Conservation (phyloP, 2,888 invertebrate species). For the Boloria euphrosyne region DNA sequence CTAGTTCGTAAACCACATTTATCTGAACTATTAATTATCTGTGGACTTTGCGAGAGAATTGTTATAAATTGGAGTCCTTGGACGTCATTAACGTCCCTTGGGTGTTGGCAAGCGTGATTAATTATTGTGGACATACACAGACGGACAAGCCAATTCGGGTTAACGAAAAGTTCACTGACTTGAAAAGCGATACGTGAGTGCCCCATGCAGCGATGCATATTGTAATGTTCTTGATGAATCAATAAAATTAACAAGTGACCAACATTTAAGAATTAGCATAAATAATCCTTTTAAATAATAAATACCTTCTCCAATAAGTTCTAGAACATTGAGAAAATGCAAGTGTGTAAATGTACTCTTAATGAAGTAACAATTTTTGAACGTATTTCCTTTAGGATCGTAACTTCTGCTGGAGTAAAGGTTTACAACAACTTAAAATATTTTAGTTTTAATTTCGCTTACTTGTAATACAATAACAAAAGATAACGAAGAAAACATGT, state of each 20-base stretch:
- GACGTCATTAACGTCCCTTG: conserved; percentile 69
- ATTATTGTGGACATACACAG: conserved; percentile 64
- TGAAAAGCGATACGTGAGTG: conserved; percentile 42
- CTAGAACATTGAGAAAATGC: no score
- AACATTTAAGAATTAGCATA: conserved; percentile 8
- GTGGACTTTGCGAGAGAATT: conserved; percentile 61
- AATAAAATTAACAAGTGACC: conserved; percentile 28
- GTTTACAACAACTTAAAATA: no score
- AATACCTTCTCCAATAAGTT: no score
- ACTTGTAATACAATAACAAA: background rate
- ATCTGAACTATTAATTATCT: conserved; percentile 61
- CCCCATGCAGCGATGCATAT: conserved; percentile 45
- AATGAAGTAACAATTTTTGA: no score
- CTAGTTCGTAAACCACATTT: conserved; percentile 51
- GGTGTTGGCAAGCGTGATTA: conserved; percentile 67
- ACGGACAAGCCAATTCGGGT: conserved; percentile 68
- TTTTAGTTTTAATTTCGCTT: background rate
- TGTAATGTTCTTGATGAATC: conserved; percentile 30
- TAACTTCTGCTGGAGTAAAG: no score
- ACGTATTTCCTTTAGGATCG: no score
- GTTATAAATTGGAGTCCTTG: conserved; percentile 74
- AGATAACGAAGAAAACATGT: background rate
- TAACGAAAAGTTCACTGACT: conserved; percentile 71
- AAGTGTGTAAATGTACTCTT: no score
- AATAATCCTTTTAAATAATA: no score